Percentiles rank a stretch among this genome's conserved stretches.
These are phyloP conservation scores for Actenoides lindsayi DNA, from an alignment of 2,113 vertebrate species.

Conservation along the genomic window DNA sequence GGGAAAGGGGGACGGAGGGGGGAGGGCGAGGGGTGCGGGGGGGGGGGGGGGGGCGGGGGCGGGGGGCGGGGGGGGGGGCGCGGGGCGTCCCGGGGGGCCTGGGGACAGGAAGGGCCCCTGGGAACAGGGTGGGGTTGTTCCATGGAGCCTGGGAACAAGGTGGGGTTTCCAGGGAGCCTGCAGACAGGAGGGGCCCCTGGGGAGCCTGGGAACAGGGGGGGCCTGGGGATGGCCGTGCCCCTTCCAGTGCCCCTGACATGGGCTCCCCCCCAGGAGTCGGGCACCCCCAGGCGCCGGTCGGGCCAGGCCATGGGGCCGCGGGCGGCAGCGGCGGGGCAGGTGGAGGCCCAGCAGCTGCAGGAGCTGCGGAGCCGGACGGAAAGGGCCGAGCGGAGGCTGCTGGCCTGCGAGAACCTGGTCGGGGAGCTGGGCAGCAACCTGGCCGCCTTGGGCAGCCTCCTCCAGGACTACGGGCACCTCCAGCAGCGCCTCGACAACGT, in stretches of 20 bases:
- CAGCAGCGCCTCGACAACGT: slow-evolving; percentile 74
- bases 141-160: too few species aligned
- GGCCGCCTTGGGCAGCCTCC: slow-evolving; percentile 64
- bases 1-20: too few species aligned
- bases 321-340: slow-evolving; percentile 14
- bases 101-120: too few species aligned
- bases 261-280: not conserved
- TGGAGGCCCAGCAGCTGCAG: slow-evolving; percentile 62
- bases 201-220: too few species aligned
- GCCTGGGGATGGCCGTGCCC: not conserved
- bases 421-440: slow-evolving; percentile 70
- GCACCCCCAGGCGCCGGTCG: not conserved
- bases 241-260: not conserved
- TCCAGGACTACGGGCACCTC: slow-evolving; percentile 70
- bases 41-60: too few species aligned
- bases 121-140: too few species aligned
- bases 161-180: too few species aligned
- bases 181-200: too few species aligned
- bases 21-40: too few species aligned
- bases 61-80: too few species aligned
- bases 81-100: too few species aligned
- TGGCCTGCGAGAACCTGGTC: slow-evolving; percentile 74
- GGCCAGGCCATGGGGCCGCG: not conserved
- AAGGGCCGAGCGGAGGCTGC: slow-evolving; percentile 51
- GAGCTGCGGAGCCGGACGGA: slow-evolving; percentile 70